Conservation (phyloP, 1,140 invertebrate genomes). For the Brachionus rubens region DNA sequence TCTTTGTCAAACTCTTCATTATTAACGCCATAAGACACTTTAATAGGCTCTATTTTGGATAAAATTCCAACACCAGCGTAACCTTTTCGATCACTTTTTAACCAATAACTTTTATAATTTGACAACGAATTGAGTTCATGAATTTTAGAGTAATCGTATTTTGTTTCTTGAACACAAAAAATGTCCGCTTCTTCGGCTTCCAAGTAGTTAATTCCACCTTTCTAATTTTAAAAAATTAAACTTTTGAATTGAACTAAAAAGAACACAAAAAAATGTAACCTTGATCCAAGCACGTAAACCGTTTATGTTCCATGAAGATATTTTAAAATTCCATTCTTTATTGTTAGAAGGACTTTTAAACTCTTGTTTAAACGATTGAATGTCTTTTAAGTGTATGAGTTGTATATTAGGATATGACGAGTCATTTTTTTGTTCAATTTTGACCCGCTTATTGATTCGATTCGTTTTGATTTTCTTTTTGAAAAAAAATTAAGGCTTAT, state of each 20-base stretch:
- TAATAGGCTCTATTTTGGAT: conserved; percentile 76
- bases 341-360: conserved; percentile 4
- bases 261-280: neutral
- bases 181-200: conserved; percentile 82
- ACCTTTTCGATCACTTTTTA: conserved; percentile 73
- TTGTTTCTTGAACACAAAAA: conserved; percentile 87
- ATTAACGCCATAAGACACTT: conserved; percentile 77
- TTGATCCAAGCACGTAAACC: conserved; percentile 79
- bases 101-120: conserved; percentile 31
- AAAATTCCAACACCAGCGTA: conserved; percentile 88
- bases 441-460: neutral
- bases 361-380: neutral
- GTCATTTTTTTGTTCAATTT: neutral
- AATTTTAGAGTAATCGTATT: conserved; percentile 77
- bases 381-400: neutral
- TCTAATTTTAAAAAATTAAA: conserved; percentile 59
- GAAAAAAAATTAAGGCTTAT: no score
- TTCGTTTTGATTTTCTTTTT: no score
- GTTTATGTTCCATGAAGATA: conserved; percentile 89
- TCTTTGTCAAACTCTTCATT: conserved; percentile 67
- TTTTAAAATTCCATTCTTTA: conserved; percentile 42
- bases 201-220: conserved; percentile 73
- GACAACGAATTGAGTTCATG: conserved; percentile 68
- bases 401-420: neutral
- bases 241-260: no score